Evolutionary conservation across 2,797 vertebrate genomes (phyloP), one percentile per base, ranked within the genome.

Genomic region (Nothura maculosa): DNA sequence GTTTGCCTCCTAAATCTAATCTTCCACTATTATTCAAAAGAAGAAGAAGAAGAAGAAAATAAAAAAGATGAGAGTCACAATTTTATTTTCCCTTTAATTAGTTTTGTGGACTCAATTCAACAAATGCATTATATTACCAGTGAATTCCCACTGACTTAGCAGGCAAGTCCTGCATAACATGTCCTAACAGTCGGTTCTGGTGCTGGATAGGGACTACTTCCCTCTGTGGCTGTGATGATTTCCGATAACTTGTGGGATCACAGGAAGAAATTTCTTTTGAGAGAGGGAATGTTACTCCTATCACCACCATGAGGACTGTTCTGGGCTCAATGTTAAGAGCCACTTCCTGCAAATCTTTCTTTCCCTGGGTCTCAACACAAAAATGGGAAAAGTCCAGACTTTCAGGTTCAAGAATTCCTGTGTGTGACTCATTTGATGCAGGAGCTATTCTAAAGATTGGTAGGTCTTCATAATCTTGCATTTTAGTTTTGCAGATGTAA

Each of bases 11-110:
- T 58, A 15, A 81, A 73, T 8, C 12, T 36, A 55, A 76, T 66
- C 58, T 73, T 75, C 27, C 20, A 57, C 12, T 5, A 75, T 81
- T 85, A 57, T n/a, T 18, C 47, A 48, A 47, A 47, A 22, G 22
- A 47, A 47, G 19, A 22, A 47, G 21, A 45, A 45, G 20, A 17
- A 40, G 77, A 30, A 27, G 34, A 70, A 30, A 21, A 25, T 43
- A 24, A 28, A 40, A 48, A 68, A 12, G 3, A 1, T 1, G 69
- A 38, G 7, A 58, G 7, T 3, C 9, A 18, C 15, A 38, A 13
- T 21, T 20, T 73, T 66, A 42, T 84, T 92, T 91, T 88, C 79
- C 22, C 11, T 86, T 86, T 69, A 64, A 78, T 78, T 93, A 89
- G 55, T 24, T 85, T 62, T 8, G 47, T 58, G 18, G 7, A 42